A percentile compares a stretch with the other conserved stretches of the same genome.
phyloP scores from a whole-genome alignment of 2,888 invertebrate species.

The Abrostola tripartita region DNA sequence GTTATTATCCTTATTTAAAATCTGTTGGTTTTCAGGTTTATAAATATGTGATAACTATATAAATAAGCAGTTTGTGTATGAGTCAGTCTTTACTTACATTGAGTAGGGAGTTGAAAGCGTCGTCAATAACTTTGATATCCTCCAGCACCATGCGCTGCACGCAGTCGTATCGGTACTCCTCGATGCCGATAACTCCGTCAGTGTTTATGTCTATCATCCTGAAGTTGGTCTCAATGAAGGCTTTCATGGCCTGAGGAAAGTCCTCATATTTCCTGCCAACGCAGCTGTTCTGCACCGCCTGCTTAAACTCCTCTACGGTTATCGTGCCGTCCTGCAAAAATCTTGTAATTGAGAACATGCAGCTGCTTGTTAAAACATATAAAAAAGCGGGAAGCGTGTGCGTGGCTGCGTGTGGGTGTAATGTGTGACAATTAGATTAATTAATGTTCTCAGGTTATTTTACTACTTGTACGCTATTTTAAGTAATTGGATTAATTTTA shows the following conservation, averaged over 20 bases:
- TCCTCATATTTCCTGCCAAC: constrained; percentile 93
- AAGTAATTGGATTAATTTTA: constrained; percentile 34
- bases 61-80: too few species aligned
- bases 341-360: constrained; percentile 41
- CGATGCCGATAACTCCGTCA: constrained; percentile 93
- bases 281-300: constrained; percentile 93
- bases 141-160: constrained; percentile 94
- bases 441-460: constrained; percentile 26
- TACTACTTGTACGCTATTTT: constrained; percentile 7
- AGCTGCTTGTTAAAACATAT: constrained; percentile 28
- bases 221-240: constrained; percentile 95
- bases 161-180: constrained; percentile 95
- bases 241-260: constrained; percentile 95
- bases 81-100: too few species aligned
- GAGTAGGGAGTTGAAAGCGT: constrained; percentile 92
- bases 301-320: constrained; percentile 93
- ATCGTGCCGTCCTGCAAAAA: constrained; percentile 93
- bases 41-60: too few species aligned
- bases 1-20: not conserved
- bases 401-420: constrained; percentile 63
- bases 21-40: not conserved
- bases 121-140: constrained; percentile 92
- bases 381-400: constrained; percentile 70
- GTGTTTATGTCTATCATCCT: constrained; percentile 93
- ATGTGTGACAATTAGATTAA: constrained; percentile 50